phyloP scores from a whole-genome alignment of 2,113 vertebrate genomes.

The Ptilonorhynchus violaceus region DNA sequence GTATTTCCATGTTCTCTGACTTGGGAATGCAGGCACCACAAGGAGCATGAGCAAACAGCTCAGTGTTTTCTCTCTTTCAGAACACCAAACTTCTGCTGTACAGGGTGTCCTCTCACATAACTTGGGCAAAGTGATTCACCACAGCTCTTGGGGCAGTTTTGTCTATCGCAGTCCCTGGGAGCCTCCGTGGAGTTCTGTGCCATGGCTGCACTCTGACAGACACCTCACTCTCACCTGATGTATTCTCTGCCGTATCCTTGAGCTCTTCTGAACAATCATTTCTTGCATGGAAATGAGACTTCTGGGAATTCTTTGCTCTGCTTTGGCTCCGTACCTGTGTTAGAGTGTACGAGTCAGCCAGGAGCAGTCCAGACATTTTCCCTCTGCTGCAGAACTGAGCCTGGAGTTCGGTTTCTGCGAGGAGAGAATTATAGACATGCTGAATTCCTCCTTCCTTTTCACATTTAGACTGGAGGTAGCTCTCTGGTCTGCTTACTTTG shows the following conservation, averaged over 20 bases:
- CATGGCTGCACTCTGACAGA: not conserved
- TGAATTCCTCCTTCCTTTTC: not conserved
- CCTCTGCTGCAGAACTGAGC: not conserved
- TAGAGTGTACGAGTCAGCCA: not conserved
- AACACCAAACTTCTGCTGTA: not conserved
- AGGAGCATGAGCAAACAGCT: accelerated
- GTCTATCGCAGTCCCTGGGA: not conserved
- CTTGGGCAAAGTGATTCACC: not conserved
- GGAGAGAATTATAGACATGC: not conserved
- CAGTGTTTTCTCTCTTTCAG: not conserved
- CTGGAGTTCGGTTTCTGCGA: not conserved
- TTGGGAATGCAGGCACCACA: no score
- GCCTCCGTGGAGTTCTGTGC: accelerated
- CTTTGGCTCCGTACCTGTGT: not conserved
- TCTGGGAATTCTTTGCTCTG: not conserved
- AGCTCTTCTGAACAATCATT: not conserved
- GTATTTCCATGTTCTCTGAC: not conserved
- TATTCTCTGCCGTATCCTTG: not conserved
- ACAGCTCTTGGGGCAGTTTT: not conserved
- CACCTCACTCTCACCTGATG: not conserved
- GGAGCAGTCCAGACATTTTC: not conserved
- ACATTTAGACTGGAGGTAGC: not conserved
- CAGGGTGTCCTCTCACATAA: not conserved
- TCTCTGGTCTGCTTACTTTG: not conserved
- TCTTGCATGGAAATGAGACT: not conserved